Base-by-base conservation (phyloP, 2,113 vertebrate genomes). In the Xyliphius kryptos region DNA sequence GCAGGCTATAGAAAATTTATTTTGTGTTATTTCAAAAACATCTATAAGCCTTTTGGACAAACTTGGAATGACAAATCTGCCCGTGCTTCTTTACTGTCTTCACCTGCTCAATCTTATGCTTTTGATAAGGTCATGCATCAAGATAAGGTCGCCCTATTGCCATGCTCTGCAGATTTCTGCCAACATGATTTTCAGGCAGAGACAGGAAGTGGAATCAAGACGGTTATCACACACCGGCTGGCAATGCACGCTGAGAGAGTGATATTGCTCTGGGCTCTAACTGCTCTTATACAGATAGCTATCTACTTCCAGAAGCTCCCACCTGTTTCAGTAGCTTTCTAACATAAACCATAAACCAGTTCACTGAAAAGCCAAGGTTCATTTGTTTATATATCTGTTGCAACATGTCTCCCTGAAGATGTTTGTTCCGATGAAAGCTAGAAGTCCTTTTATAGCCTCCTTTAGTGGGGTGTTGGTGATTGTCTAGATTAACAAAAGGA, bases 141-240 rank as follows among this genome's bases (percentile, higher is more conserved):
- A 16, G 61, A 44, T 46, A 63, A 63, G 61, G 61, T 54, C 61
- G 54, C 21, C 11, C 3, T 10, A 32, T 54, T 32, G 17, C 16
- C 9, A 15, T 26, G 14, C 40, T 46, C 15, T 38, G 6, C 5
- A 16, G 53, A 11, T 56, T 22, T 20, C 16, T 49, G 41, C 16
- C 43, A 55, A 43, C 13, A 9, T 19, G 63, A 49, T 38, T 56
- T 49, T 49, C 21, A 12, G 16, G 32, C 20, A 9, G 13, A 54
- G 50, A 36, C 13, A 65, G 44, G 48, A 56, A 56, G 63, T 17
- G 38, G 59, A 67, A 37, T 64, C 21, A 54, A 63, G 48, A 67
- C 54, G 59, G 44, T 63, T 63, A 67, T 72, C 22, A 58, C n/a
- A 40, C 59, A 54, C 54, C 17, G 20, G 21, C 54, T 22, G 59